phyloP scores from a whole-genome alignment of 2,797 vertebrate genomes.

The Enteromius unitaeniatus region DNA sequence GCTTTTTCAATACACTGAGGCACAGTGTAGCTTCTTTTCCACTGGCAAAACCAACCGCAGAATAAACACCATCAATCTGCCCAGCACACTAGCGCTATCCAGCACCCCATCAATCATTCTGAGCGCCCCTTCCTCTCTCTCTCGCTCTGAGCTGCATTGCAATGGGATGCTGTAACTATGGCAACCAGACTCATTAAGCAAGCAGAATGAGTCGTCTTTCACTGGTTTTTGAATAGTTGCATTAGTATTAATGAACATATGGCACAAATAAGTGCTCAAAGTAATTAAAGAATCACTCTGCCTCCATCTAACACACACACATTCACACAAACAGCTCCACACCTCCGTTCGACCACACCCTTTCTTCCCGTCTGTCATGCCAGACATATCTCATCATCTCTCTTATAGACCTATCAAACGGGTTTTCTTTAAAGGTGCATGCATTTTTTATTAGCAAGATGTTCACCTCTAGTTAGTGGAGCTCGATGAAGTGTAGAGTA shows the following conservation, averaged over 20 bases:
- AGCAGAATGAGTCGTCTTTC: slow-evolving; percentile 34
- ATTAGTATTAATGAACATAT: slow-evolving; percentile 42
- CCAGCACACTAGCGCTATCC: slow-evolving; percentile 34
- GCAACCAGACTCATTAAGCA: slow-evolving; percentile 49
- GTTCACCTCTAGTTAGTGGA: slow-evolving; percentile 9
- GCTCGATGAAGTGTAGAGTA: neutral
- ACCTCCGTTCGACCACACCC: slow-evolving; percentile 9
- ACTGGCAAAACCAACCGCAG: slow-evolving; percentile 33
- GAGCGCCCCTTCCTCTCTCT: neutral
- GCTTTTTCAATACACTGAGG: neutral
- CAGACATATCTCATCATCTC: neutral
- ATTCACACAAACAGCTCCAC: too few relatives aligned
- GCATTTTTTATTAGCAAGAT: slow-evolving; percentile 11
- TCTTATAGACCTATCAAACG: neutral
- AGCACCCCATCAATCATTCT: slow-evolving; percentile 39
- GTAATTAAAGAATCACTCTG: slow-evolving; percentile 1
- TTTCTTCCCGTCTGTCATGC: slow-evolving; percentile 4
- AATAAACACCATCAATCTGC: slow-evolving; percentile 50
- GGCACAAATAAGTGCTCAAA: neutral
- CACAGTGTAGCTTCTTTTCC: slow-evolving; percentile 15
- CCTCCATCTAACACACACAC: neutral
- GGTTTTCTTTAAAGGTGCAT: slow-evolving; percentile 15
- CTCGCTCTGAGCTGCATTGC: slow-evolving; percentile 26
- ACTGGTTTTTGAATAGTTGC: slow-evolving; percentile 6
- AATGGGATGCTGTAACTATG: slow-evolving; percentile 53